phyloP scores from a whole-genome alignment of 2,888 invertebrate genomes.

The Polyommatus iphigenia region DNA sequence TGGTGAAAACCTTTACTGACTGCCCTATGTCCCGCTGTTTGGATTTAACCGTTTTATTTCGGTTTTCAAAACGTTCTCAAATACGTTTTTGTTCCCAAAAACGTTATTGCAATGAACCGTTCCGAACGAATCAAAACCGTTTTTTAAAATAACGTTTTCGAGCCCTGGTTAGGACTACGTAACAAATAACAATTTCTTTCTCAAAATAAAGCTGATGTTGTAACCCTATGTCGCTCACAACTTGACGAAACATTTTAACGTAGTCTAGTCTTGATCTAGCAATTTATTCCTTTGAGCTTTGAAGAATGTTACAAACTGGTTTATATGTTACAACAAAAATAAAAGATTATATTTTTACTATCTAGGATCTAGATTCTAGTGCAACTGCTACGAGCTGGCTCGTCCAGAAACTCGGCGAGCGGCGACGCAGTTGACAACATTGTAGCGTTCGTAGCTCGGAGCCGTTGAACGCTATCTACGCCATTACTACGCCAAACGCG shows the following conservation, averaged over 20 bases:
- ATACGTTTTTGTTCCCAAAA: no score
- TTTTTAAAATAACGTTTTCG: no score
- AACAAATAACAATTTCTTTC: neutral
- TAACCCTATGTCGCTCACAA: neutral
- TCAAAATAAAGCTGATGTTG: neutral
- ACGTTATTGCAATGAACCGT: no score
- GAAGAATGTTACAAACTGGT: no score
- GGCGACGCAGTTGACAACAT: constrained; percentile 1
- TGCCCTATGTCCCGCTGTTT: no score
- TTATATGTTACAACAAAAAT: no score
- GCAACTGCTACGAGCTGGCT: neutral
- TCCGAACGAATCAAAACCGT: no score
- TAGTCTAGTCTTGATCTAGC: neutral
- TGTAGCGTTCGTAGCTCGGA: neutral
- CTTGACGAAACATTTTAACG: neutral
- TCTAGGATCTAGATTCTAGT: neutral
- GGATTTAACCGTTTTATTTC: no score
- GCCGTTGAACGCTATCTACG: constrained; percentile 10
- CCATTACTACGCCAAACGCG: constrained; percentile 9
- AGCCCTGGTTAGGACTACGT: no score
- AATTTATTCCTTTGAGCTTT: no score
- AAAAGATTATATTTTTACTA: neutral
- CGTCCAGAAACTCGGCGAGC: neutral
- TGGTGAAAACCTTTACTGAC: no score
- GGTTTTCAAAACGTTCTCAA: no score